Evolutionary conservation across 2,797 vertebrate genomes (phyloP), one percentile per base, ranked within the genome.

Genomic region (Sciurus carolinensis): DNA sequence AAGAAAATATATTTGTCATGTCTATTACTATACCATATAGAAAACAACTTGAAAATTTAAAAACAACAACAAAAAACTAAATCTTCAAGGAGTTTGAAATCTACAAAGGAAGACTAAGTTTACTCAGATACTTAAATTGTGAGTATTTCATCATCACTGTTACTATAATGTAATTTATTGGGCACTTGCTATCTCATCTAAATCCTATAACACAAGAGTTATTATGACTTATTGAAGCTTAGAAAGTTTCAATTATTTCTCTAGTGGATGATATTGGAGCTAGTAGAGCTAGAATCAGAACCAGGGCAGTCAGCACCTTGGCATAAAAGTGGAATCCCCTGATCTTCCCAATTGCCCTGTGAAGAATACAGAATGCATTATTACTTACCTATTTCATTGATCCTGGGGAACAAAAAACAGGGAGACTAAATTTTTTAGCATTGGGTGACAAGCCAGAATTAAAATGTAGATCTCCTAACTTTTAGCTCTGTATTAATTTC

Each of bases 351-450:
- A 5, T 36, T 84, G 24, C 15, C 47, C 2, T 72, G 47, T 39
- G 3, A 80, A 84, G 7, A 82, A 39, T 18, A 86, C 80, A 90
- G 39, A 57, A 17, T 64, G 44, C 5, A 24, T 80, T 80, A 33
- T 20, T 57, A 77, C 12, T 76, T 59, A 52, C 54, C 33, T 47
- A 69, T 82, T 75, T 67, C 26, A 67, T 11, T 24, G 39, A 39
- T 7, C 5, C 36, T 18, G 17, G 26, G 0, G 3, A 54, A 54
- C 18, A 54, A 64, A 64, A 91, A 50, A 75, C 13, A 39, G 2
- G 26, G 12, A 73, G n/a, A 87, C 80, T 96, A 30, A 69, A 80
- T 95, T 86, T 26, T 52, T 62, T 14, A 79, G 28, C 9, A 81
- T 39, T 62, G 17, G 15, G 5, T 47, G 2, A 3, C 8, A 89